Conservation (phyloP, 2,797 vertebrate species). For the Liparis tanakae region DNA sequence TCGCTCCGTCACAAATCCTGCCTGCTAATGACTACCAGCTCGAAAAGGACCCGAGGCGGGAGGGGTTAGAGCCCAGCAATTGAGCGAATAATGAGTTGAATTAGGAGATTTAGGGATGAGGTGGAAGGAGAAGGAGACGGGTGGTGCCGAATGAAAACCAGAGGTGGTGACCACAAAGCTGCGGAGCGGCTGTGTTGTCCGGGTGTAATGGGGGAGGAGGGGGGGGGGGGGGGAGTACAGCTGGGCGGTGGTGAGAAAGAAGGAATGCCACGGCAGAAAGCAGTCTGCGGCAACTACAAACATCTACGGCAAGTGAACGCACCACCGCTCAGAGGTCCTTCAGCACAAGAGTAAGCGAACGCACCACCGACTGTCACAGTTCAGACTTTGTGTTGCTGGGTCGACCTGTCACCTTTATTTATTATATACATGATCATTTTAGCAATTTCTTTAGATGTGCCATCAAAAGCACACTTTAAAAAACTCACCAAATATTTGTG, state of each 20-base stretch:
- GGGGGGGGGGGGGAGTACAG: background rate
- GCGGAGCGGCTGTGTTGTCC: constrained; percentile 37
- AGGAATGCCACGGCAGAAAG: background rate
- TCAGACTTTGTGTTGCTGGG: background rate
- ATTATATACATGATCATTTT: background rate
- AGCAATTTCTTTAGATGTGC: too few relatives aligned
- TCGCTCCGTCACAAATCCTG: constrained; percentile 67
- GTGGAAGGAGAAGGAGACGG: constrained; percentile 63
- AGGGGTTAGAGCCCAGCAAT: constrained; percentile 84
- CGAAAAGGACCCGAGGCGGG: constrained; percentile 76
- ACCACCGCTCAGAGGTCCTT: background rate
- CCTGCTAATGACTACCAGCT: constrained; percentile 86
- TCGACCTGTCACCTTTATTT: background rate
- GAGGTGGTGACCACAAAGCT: constrained; percentile 80
- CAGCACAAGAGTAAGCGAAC: too few relatives aligned
- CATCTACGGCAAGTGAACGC: background rate
- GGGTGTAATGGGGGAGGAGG: constrained; percentile 4
- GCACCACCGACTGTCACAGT: background rate
- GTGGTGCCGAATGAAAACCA: constrained; percentile 84
- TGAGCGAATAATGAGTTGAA: constrained; percentile 88
- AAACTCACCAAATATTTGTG: too few relatives aligned
- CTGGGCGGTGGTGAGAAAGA: constrained; percentile 5
- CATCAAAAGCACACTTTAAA: too few relatives aligned
- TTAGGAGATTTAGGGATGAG: constrained; percentile 84
- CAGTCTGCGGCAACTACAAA: background rate